These are phyloP conservation scores for Amia ocellicauda DNA, from an alignment of 2,113 vertebrate species.

Conservation along the genomic window DNA sequence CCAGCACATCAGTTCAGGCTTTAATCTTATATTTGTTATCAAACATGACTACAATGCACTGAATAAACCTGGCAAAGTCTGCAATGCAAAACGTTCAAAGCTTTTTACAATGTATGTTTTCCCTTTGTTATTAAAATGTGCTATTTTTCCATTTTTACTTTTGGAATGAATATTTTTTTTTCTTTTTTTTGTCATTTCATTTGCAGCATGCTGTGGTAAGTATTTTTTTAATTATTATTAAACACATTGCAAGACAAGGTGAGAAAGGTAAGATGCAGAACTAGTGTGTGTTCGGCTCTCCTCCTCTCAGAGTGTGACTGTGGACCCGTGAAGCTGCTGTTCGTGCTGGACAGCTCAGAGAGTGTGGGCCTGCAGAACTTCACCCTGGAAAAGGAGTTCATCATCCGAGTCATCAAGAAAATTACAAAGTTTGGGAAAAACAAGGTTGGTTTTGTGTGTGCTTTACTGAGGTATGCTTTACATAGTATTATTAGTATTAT, in stretches of 20 bases:
- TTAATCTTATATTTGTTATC: too few relatives aligned
- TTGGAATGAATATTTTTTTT: too few relatives aligned
- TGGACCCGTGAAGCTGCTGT: slow-evolving; percentile 33
- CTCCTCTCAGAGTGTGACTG: slow-evolving; percentile 29
- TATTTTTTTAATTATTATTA: not conserved
- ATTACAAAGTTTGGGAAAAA: slow-evolving; percentile 30
- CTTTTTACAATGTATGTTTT: too few relatives aligned
- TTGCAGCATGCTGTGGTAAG: slow-evolving; percentile 42
- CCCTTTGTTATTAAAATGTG: too few relatives aligned
- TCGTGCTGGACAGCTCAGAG: slow-evolving; percentile 39
- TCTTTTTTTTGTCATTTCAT: slow-evolving; percentile 17
- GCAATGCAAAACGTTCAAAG: too few relatives aligned
- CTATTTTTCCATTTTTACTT: too few relatives aligned
- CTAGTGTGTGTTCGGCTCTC: not conserved
- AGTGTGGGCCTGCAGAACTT: slow-evolving; percentile 38
- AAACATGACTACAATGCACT: too few relatives aligned
- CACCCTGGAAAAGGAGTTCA: slow-evolving; percentile 36
- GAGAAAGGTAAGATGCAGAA: not conserved
- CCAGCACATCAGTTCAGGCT: too few relatives aligned
- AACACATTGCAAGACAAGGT: not conserved
- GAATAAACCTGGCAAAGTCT: too few relatives aligned
- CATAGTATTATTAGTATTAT: too few relatives aligned
- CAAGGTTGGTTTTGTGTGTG: slow-evolving; percentile 21
- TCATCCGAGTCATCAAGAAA: slow-evolving; percentile 36
- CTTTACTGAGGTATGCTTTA: too few relatives aligned